Evolutionary conservation across 2,113 vertebrate genomes (phyloP).

Genomic region (Ictidomys tridecemlineatus): DNA sequence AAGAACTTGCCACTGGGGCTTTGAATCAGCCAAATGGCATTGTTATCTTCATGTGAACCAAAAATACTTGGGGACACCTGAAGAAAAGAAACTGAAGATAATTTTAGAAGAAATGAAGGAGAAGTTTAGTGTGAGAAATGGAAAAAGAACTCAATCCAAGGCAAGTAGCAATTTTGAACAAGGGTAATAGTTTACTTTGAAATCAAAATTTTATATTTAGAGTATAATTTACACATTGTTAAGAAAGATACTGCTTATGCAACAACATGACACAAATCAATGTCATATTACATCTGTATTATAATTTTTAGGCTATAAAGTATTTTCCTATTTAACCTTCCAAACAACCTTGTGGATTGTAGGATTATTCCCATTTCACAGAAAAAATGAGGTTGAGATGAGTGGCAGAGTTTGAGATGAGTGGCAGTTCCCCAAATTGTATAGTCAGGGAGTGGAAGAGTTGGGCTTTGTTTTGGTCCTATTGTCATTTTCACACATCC

Average conservation of each 20-base stretch:
- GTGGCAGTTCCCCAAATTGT: not conserved
- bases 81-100: constrained; percentile 93
- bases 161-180: constrained; percentile 88
- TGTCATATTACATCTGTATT: not conserved
- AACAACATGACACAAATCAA: not conserved
- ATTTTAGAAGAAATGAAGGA: constrained; percentile 97
- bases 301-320: not conserved
- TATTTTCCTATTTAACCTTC: constrained; percentile 37
- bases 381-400: constrained; percentile 39
- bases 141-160: constrained; percentile 93
- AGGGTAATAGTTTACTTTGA: constrained; percentile 40
- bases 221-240: constrained; percentile 12
- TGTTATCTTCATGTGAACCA: constrained; percentile 97
- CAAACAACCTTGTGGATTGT: not conserved
- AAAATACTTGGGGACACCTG: constrained; percentile 93
- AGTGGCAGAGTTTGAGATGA: not conserved
- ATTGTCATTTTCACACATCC: constrained; percentile 37
- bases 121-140: constrained; percentile 93
- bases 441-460: not conserved
- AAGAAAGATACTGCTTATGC: not conserved
- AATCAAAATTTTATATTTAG: not conserved
- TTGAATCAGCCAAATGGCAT: constrained; percentile 98
- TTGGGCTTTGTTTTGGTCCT: not conserved
- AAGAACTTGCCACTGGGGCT: constrained; percentile 99
- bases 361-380: constrained; percentile 60